phyloP scores from a whole-genome alignment of 2,888 invertebrate genomes.

The Oithona nana region DNA sequence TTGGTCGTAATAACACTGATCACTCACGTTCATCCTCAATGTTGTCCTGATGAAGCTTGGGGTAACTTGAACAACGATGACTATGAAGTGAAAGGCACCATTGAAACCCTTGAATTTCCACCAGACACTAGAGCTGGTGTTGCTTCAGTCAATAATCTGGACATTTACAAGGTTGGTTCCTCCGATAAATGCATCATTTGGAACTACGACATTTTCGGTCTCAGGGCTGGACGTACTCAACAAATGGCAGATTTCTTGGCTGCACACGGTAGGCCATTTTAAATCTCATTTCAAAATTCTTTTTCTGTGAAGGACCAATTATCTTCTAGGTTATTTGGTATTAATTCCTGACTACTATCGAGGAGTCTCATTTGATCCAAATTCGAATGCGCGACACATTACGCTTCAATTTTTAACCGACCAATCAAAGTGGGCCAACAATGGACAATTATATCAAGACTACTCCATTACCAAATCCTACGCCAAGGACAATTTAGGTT shows the following conservation, averaged over 20 bases:
- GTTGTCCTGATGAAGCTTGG: neutral
- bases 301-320: neutral
- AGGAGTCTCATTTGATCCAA: neutral
- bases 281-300: neutral
- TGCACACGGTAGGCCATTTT: neutral
- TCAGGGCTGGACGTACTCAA: neutral
- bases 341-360: neutral
- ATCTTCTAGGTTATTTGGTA: neutral
- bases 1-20: too few relatives aligned
- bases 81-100: neutral
- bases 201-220: neutral
- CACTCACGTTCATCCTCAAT: too few relatives aligned
- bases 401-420: neutral
- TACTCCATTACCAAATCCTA: neutral
- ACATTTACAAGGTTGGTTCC: neutral
- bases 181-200: neutral
- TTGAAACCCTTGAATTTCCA: too few relatives aligned
- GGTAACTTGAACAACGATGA: neutral
- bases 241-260: neutral
- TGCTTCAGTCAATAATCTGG: neutral
- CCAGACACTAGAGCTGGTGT: too few relatives aligned
- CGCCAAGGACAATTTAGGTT: neutral
- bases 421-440: neutral
- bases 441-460: neutral
- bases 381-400: neutral